A percentile compares a stretch with the other conserved stretches of the same genome.
phyloP scores from a whole-genome alignment of 2,113 vertebrate species.

The Argyrosomus japonicus region DNA sequence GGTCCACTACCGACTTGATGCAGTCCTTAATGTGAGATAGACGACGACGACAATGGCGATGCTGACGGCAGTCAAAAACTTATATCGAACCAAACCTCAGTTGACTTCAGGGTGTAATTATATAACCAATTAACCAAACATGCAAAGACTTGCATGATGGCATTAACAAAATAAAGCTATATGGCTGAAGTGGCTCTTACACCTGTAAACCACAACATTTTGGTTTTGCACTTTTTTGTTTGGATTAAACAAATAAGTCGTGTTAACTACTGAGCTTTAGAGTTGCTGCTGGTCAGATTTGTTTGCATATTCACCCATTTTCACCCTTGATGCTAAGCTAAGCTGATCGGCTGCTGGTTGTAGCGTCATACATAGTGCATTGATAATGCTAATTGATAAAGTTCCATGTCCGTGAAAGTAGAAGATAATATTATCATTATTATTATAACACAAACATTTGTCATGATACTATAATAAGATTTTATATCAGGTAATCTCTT shows the following conservation, averaged over 20 bases:
- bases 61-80: too few species aligned
- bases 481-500: neutral
- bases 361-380: neutral
- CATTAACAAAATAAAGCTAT: too few species aligned
- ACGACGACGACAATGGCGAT: too few species aligned
- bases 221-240: neutral
- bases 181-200: too few species aligned
- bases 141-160: too few species aligned
- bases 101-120: too few species aligned
- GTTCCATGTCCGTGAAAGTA: neutral
- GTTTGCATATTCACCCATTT: too few species aligned
- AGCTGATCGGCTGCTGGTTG: neutral
- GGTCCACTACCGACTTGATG: too few species aligned
- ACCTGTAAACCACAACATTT: neutral
- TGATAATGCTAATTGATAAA: too few species aligned
- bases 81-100: too few species aligned
- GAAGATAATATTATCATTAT: neutral
- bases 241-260: neutral
- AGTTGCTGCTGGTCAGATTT: neutral
- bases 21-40: too few species aligned
- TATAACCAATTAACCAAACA: too few species aligned
- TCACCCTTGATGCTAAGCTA: neutral
- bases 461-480: neutral
- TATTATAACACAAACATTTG: neutral
- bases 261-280: neutral